phyloP scores from a whole-genome alignment of 1,140 invertebrate genomes.

The Drosophila quadrilineata region DNA sequence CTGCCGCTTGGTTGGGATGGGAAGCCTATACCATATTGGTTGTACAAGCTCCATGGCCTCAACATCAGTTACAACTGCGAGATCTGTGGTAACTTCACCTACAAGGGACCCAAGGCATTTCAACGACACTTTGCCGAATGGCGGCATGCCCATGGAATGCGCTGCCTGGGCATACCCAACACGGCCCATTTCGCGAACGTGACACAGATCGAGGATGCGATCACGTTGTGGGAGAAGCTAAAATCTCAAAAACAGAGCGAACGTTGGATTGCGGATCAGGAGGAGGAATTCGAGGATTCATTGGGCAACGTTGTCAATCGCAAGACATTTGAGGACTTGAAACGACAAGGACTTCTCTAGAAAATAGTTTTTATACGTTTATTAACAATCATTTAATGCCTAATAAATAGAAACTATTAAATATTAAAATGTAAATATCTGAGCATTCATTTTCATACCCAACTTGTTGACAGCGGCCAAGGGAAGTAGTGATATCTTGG shows the following conservation, averaged over 20 bases:
- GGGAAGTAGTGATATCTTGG: slow-evolving; percentile 52
- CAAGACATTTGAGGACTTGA: slow-evolving; percentile 99
- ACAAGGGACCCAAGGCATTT: slow-evolving; percentile 99
- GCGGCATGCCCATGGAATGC: slow-evolving; percentile 99
- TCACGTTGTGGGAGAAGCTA: slow-evolving; percentile 98
- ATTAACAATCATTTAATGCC: slow-evolving; percentile 24
- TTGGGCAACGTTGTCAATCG: slow-evolving; percentile 99
- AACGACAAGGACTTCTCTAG: slow-evolving; percentile 97
- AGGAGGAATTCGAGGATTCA: slow-evolving; percentile 99
- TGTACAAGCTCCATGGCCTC: slow-evolving; percentile 99
- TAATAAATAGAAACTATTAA: slow-evolving; percentile 18
- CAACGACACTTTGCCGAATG: slow-evolving; percentile 99
- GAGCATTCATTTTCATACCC: slow-evolving; percentile 51
- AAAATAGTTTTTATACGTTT: slow-evolving; percentile 19
- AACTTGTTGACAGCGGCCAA: slow-evolving; percentile 42
- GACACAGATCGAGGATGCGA: slow-evolving; percentile 98
- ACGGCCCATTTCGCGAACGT: slow-evolving; percentile 99
- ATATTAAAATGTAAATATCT: slow-evolving; percentile 31
- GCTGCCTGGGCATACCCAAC: slow-evolving; percentile 99
- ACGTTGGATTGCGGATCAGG: slow-evolving; percentile 97
- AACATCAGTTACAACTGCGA: slow-evolving; percentile 99
- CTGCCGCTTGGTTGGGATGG: slow-evolving; percentile 99
- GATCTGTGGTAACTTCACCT: slow-evolving; percentile 99
- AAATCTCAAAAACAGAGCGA: slow-evolving; percentile 97
- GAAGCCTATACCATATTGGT: slow-evolving; percentile 99